A percentile compares a stretch with the other conserved stretches of the same genome.
Conservation (phyloP, 2,797 vertebrate species). For the Malacoraja senta region DNA sequence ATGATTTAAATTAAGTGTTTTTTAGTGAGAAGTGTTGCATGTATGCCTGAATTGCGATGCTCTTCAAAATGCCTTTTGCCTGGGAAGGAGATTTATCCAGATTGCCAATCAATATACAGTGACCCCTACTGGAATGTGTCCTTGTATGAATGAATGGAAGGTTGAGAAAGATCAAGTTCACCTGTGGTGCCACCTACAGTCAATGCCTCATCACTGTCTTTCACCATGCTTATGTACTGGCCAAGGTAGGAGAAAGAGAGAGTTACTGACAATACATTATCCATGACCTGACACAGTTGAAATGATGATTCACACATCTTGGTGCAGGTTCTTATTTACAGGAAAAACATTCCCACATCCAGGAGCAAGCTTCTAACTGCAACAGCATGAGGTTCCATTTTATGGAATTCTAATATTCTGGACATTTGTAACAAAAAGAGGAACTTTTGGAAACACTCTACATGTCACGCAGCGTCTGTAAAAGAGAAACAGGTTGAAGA, state of each 20-base stretch:
- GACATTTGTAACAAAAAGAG: too few species aligned
- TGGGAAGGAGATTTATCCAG: not conserved
- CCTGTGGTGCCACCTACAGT: constrained; percentile 22
- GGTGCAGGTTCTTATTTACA: not conserved
- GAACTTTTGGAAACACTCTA: too few species aligned
- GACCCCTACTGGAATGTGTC: constrained; percentile 29
- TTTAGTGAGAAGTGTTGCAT: not conserved
- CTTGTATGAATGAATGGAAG: not conserved
- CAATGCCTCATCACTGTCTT: not conserved
- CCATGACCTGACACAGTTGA: too few species aligned
- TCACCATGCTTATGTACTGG: not conserved
- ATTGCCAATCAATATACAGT: not conserved
- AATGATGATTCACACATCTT: not conserved
- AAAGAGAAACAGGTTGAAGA: too few species aligned
- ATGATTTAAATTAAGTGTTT: not conserved
- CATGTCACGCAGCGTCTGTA: too few species aligned
- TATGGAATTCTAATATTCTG: too few species aligned
- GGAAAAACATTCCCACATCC: not conserved
- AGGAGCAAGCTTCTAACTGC: not conserved
- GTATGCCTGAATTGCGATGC: not conserved
- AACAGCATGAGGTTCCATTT: too few species aligned
- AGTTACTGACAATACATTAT: too few species aligned
- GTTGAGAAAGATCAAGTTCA: not conserved
- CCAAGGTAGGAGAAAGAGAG: too few species aligned
- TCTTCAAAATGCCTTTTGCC: not conserved